Conservation (phyloP, 1,140 invertebrate genomes). For the Theocolax elegans region DNA sequence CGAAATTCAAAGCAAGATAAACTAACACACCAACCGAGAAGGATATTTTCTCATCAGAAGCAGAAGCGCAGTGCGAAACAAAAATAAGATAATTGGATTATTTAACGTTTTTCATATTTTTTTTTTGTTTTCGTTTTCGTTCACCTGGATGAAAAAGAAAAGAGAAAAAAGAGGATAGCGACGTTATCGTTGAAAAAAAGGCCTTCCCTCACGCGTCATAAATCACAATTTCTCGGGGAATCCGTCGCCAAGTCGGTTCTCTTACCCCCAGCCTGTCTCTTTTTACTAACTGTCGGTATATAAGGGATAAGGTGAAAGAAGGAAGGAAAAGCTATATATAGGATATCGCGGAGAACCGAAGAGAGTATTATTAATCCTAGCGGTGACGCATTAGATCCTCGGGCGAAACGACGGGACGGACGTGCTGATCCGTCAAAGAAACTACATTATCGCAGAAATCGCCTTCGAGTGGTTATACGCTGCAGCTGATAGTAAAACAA, state of each 20-base stretch:
- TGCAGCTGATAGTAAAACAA: neutral
- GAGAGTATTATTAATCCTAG: neutral
- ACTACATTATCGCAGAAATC: slow-evolving; percentile 10
- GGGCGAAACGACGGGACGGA: too few relatives aligned
- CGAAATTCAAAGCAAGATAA: too few relatives aligned
- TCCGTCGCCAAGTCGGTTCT: neutral
- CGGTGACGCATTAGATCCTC: slow-evolving; percentile 1
- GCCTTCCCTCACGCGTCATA: neutral
- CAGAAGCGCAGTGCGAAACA: too few relatives aligned
- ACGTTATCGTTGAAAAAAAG: neutral
- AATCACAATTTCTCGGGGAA: slow-evolving; percentile 22
- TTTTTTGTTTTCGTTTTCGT: too few relatives aligned
- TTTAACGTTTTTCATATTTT: neutral
- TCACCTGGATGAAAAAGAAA: too few relatives aligned
- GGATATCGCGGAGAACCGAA: neutral
- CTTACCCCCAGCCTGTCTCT: neutral
- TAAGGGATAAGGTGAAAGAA: too few relatives aligned
- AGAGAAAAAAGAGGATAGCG: too few relatives aligned
- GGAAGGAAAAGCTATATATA: too few relatives aligned
- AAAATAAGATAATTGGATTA: slow-evolving; percentile 23
- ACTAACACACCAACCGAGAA: too few relatives aligned
- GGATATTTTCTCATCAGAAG: slow-evolving; percentile 8
- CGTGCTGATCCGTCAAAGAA: neutral
- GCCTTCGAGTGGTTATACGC: neutral
- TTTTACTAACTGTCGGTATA: too few relatives aligned